A percentile compares a stretch with the other conserved stretches of the same genome.
phyloP scores from a whole-genome alignment of 2,888 invertebrate species.

The Leptopilina syphax region DNA sequence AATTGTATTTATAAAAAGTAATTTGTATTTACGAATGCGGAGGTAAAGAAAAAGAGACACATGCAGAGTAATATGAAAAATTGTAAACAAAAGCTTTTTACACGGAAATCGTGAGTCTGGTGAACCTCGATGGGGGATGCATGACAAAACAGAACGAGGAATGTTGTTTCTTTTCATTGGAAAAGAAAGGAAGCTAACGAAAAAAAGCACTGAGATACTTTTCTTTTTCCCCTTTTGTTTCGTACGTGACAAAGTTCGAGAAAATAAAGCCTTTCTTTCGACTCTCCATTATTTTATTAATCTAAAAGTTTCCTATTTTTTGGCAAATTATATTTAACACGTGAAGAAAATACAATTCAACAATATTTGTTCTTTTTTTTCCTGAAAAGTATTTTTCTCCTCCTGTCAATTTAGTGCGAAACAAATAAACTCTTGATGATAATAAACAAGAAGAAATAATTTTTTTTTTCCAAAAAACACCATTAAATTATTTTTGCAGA shows the following conservation, averaged over 20 bases:
- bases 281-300: slow-evolving; percentile 4
- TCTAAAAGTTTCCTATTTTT: not conserved
- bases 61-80: not conserved
- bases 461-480: no score
- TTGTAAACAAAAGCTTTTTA: slow-evolving; percentile 21
- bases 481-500: no score
- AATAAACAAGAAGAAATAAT: no score
- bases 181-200: slow-evolving; percentile 16
- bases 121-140: not conserved
- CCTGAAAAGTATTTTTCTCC: no score
- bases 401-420: no score
- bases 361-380: not conserved
- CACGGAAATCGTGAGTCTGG: not conserved
- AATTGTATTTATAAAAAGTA: no score
- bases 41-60: no score
- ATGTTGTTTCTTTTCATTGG: slow-evolving; percentile 31
- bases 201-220: slow-evolving; percentile 13
- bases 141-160: slow-evolving; percentile 11
- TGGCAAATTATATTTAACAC: not conserved
- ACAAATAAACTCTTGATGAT: no score
- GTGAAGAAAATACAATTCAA: not conserved
- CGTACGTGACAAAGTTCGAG: not conserved
- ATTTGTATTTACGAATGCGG: no score
- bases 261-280: slow-evolving; percentile 17
- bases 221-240: not conserved